These are phyloP conservation scores for Sipha maydis DNA, from an alignment of 2,888 invertebrate species.

Conservation along the genomic window DNA sequence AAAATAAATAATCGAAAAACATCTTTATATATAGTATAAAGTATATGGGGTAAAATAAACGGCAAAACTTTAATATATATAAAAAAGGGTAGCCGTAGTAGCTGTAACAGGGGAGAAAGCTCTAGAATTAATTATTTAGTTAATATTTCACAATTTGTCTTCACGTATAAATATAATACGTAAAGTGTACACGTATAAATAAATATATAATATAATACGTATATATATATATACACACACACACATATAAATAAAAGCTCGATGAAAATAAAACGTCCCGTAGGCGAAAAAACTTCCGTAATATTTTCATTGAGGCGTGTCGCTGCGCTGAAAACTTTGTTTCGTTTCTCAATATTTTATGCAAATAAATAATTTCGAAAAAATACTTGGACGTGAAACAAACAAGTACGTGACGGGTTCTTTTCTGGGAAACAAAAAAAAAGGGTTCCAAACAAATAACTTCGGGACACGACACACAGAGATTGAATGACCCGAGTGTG, in stretches of 20 bases:
- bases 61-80: constrained; percentile 33
- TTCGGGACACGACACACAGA: constrained; percentile 14
- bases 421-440: constrained; percentile 15
- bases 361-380: constrained; percentile 54
- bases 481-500: constrained; percentile 35
- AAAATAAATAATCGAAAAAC: constrained; percentile 57
- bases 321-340: constrained; percentile 27
- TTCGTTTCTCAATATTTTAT: constrained; percentile 39
- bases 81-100: neutral
- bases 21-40: neutral
- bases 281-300: constrained; percentile 38
- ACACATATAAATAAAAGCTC: constrained; percentile 7
- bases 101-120: neutral
- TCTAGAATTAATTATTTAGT: constrained; percentile 35
- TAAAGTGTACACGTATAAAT: neutral
- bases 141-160: constrained; percentile 44
- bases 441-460: constrained; percentile 50
- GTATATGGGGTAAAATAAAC: constrained; percentile 31
- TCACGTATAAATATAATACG: neutral
- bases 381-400: constrained; percentile 31
- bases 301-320: constrained; percentile 46
- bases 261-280: constrained; percentile 45
- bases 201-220: neutral
- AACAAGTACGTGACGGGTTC: constrained; percentile 47
- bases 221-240: neutral